Percentiles rank a stretch among this genome's conserved stretches.
Evolutionary conservation across 1,140 invertebrate species (phyloP).

Genomic region (Helicorthomorpha holstii): DNA sequence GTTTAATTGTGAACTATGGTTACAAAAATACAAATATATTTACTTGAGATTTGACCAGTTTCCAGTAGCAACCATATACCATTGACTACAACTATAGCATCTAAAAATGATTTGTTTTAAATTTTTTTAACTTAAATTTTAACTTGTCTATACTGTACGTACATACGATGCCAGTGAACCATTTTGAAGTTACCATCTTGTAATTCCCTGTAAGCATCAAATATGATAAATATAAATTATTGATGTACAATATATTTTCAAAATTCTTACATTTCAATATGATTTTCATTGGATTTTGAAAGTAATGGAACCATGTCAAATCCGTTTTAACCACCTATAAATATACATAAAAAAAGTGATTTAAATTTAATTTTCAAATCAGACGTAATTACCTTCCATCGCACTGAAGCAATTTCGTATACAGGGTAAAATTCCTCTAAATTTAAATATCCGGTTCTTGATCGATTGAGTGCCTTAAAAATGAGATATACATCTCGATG

Average conservation of each 20-base stretch:
- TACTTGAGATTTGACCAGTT: slow-evolving; percentile 24
- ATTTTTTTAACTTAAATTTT: slow-evolving; percentile 24
- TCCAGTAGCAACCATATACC: slow-evolving; percentile 18
- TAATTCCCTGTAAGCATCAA: not conserved
- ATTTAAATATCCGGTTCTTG: slow-evolving; percentile 42
- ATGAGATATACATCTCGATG: slow-evolving; percentile 58
- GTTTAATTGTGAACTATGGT: too few species aligned
- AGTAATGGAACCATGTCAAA: slow-evolving; percentile 22
- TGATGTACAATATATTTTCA: not conserved
- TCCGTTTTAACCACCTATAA: slow-evolving; percentile 36
- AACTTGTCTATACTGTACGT: not conserved
- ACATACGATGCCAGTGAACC: not conserved
- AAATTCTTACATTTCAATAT: not conserved
- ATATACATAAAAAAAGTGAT: slow-evolving; percentile 50
- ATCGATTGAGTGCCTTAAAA: slow-evolving; percentile 59
- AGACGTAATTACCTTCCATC: slow-evolving; percentile 48
- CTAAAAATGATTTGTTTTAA: slow-evolving; percentile 13
- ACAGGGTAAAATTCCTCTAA: slow-evolving; percentile 58
- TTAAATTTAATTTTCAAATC: slow-evolving; percentile 23
- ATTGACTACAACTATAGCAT: slow-evolving; percentile 7
- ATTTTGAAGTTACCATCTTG: not conserved
- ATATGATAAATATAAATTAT: not conserved
- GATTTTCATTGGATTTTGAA: slow-evolving; percentile 19
- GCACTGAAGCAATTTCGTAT: slow-evolving; percentile 51
- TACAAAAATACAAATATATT: not conserved